Conservation (phyloP, 2,888 invertebrate species). For the Agrotis ipsilon region DNA sequence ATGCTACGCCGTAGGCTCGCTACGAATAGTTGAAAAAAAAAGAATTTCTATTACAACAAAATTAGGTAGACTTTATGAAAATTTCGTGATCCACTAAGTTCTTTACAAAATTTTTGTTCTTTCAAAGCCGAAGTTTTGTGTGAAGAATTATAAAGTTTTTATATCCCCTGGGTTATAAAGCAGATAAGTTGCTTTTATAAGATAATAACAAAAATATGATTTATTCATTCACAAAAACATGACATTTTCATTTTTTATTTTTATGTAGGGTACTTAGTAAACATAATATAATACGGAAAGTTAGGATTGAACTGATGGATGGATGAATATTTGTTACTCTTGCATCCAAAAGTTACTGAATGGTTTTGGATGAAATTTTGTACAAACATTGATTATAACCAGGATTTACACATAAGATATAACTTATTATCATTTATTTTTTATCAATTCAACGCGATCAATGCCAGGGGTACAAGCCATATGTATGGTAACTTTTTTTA, state of each 20-base stretch:
- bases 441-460: no score
- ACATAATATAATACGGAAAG: background rate
- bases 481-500: no score
- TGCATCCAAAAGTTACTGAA: no score
- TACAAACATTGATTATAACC: no score
- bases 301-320: no score
- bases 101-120: constrained; percentile 16
- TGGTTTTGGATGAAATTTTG: no score
- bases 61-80: constrained; percentile 2
- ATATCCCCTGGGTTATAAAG: constrained; percentile 11
- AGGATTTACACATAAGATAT: no score
- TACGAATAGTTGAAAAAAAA: background rate
- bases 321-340: no score
- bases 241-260: no score
- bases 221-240: no score
- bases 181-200: constrained; percentile 1
- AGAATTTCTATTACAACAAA: background rate
- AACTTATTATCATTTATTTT: no score
- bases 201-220: background rate
- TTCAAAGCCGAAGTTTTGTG: constrained; percentile 39
- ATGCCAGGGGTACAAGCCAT: no score
- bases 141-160: constrained; percentile 52
- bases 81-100: constrained; percentile 10
- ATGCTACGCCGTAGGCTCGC: constrained; percentile 1
- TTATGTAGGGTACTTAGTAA: background rate